Evolutionary conservation across 2,888 invertebrate genomes (phyloP).

Genomic region (Scaptomyza polygonia): DNA sequence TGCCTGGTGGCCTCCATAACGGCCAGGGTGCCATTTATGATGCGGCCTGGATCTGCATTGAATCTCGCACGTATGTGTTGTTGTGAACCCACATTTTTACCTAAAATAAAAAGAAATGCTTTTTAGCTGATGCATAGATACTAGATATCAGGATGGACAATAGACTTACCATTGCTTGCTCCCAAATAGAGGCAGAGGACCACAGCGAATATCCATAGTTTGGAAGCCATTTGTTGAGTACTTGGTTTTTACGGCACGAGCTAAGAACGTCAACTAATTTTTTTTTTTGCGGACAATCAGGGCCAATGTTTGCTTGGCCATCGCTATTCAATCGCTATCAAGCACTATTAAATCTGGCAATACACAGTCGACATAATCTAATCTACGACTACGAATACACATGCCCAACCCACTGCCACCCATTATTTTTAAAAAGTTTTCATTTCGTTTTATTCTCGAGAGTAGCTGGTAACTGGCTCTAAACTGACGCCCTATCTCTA

Average conservation of each 20-base stretch:
- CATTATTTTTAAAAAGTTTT: too few relatives aligned
- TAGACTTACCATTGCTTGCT: conserved; percentile 17
- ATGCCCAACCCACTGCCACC: conserved; percentile 10
- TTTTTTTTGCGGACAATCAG: conserved; percentile 11
- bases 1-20: conserved; percentile 70
- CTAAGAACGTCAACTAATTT: conserved; percentile 56
- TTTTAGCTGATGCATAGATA: neutral
- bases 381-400: conserved; percentile 42
- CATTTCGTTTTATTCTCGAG: too few relatives aligned
- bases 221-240: conserved; percentile 26
- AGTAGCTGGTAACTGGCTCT: neutral
- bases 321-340: conserved; percentile 34
- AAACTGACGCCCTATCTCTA: neutral
- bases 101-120: neutral
- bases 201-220: conserved; percentile 17
- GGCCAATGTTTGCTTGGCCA: conserved; percentile 20
- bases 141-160: neutral
- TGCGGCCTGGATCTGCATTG: conserved; percentile 61
- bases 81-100: neutral
- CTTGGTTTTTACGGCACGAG: conserved; percentile 28
- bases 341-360: conserved; percentile 62
- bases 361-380: conserved; percentile 62
- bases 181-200: conserved; percentile 12
- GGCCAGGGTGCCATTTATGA: conserved; percentile 75
- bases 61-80: conserved; percentile 52